phyloP scores from a whole-genome alignment of 1,140 invertebrate genomes.

The Danaus melanippus region DNA sequence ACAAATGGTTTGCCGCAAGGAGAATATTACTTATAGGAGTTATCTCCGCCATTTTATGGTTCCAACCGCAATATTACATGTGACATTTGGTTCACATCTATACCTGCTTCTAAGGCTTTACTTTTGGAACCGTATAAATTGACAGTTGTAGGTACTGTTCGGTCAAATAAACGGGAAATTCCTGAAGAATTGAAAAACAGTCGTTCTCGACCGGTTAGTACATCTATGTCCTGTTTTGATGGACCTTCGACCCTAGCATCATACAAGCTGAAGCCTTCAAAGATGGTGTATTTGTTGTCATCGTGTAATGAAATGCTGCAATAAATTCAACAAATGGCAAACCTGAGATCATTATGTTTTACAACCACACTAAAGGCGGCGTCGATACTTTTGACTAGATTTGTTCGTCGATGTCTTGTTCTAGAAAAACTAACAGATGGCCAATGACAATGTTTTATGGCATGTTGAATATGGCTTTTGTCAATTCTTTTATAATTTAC shows the following conservation, averaged over 20 bases:
- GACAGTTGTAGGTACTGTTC: slow-evolving; percentile 14
- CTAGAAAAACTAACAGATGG: slow-evolving; percentile 11
- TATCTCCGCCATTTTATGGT: background rate
- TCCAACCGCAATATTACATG: slow-evolving; percentile 1
- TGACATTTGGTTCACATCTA: slow-evolving; percentile 10
- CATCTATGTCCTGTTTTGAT: slow-evolving; percentile 25
- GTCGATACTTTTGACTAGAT: slow-evolving; percentile 41
- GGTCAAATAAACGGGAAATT: slow-evolving; percentile 20
- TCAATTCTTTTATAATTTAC: slow-evolving; percentile 11
- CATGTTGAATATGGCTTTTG: slow-evolving; percentile 6
- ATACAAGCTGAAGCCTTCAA: too few species aligned
- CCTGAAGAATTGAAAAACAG: slow-evolving; percentile 22
- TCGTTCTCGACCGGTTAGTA: slow-evolving; percentile 13
- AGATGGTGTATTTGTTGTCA: slow-evolving; percentile 45
- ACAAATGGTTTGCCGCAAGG: too few species aligned
- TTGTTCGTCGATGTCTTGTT: slow-evolving; percentile 25
- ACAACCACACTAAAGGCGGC: slow-evolving; percentile 16
- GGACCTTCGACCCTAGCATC: slow-evolving; percentile 17
- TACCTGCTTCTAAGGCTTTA: background rate
- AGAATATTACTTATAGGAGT: slow-evolving; percentile 3
- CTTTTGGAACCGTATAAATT: slow-evolving; percentile 11
- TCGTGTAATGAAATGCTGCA: slow-evolving; percentile 28
- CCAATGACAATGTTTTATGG: slow-evolving; percentile 4
- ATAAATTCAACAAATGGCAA: slow-evolving; percentile 30
- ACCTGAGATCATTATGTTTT: slow-evolving; percentile 52